Percentiles rank a stretch among this genome's conserved stretches.
Conservation (phyloP, 2,888 invertebrate species). For the Ochropleura plecta region DNA sequence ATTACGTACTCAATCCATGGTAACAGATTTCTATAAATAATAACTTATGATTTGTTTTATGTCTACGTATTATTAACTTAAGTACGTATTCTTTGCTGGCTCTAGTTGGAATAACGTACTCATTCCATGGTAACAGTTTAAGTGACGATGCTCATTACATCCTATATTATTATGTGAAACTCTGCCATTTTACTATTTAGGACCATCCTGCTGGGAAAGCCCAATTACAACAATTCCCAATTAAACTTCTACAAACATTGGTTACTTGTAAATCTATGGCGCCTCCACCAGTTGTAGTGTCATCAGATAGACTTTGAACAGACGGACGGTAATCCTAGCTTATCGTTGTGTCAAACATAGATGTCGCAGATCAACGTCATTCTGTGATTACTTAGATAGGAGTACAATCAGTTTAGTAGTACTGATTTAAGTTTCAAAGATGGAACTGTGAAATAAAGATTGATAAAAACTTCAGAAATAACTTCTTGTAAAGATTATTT, state of each 20-base stretch:
- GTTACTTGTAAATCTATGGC: conserved; percentile 5
- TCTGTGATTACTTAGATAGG: conserved; percentile 3
- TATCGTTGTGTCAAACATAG: conserved; percentile 72
- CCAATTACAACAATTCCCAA: not conserved
- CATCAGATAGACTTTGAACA: conserved; percentile 67
- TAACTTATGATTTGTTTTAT: too few relatives aligned
- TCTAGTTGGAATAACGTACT: not conserved
- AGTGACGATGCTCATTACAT: rapidly evolving
- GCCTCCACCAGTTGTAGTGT: conserved; percentile 66
- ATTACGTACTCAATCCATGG: not conserved
- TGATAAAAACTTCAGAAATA: not conserved
- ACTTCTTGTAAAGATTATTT: not conserved
- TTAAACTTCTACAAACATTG: not conserved
- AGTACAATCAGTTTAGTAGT: not conserved
- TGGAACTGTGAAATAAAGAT: not conserved
- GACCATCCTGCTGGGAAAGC: not conserved
- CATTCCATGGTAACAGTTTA: not conserved
- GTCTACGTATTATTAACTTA: too few relatives aligned
- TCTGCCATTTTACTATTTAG: not conserved
- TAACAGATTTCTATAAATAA: not conserved
- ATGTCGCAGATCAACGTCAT: conserved; percentile 21
- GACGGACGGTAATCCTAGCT: conserved; percentile 73
- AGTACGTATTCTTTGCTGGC: too few relatives aligned
- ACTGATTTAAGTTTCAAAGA: not conserved
- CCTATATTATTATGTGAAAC: not conserved